Conservation (phyloP, 2,888 invertebrate genomes). For the Elegia similella region DNA sequence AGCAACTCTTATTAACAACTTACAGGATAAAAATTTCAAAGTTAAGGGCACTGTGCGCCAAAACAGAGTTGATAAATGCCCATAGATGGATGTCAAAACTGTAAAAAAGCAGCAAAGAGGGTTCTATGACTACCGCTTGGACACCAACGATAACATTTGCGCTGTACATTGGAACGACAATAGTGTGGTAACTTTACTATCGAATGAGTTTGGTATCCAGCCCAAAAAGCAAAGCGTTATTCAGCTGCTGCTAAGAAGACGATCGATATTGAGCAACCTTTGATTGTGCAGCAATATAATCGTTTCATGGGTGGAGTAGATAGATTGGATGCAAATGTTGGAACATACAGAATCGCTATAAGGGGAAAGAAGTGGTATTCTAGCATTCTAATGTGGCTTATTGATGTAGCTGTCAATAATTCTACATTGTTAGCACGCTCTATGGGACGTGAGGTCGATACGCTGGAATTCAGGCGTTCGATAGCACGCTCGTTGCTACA, state of each 20-base stretch:
- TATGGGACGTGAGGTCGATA: constrained; percentile 13
- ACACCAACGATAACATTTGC: constrained; percentile 15
- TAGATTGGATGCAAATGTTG: constrained; percentile 22
- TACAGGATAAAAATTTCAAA: constrained; percentile 9
- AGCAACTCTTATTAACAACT: neutral
- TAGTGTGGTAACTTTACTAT: constrained; percentile 25
- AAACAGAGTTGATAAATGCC: constrained; percentile 23
- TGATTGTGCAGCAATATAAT: constrained; percentile 15
- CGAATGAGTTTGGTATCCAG: constrained; percentile 23
- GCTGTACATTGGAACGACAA: constrained; percentile 28
- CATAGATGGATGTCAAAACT: constrained; percentile 18
- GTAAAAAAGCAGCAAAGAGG: constrained; percentile 22
- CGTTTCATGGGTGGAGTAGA: constrained; percentile 22
- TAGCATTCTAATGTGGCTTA: constrained; percentile 22
- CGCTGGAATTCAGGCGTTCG: constrained; percentile 22
- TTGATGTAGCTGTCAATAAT: constrained; percentile 26
- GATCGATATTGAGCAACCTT: constrained; percentile 19
- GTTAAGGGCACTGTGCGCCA: constrained; percentile 17
- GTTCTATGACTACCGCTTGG: constrained; percentile 10
- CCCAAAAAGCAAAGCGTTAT: constrained; percentile 23
- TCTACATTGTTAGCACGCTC: constrained; percentile 22
- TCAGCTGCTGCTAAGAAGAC: constrained; percentile 16
- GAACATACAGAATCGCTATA: constrained; percentile 22
- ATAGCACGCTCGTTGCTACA: constrained; percentile 19
- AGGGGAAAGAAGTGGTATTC: constrained; percentile 28